phyloP scores from a whole-genome alignment of 2,797 vertebrate genomes.

The Gallirallus australis region DNA sequence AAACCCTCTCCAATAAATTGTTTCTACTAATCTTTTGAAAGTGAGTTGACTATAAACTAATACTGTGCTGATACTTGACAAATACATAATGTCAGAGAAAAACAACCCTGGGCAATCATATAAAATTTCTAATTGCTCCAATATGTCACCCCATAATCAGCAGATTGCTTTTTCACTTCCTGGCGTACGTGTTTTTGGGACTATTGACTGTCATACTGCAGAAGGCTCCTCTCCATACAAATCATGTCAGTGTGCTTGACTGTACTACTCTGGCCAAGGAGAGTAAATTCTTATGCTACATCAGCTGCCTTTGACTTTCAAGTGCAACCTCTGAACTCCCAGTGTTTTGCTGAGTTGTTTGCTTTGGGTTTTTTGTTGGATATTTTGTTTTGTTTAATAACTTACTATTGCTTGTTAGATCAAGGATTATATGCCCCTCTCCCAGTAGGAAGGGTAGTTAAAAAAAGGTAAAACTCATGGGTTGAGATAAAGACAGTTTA shows the following conservation, averaged over 20 bases:
- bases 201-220: background rate
- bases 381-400: background rate
- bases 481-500: too few species aligned
- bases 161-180: background rate
- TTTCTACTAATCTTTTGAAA: background rate
- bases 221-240: background rate
- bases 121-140: background rate
- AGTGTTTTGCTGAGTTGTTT: background rate
- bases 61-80: background rate
- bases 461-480: too few species aligned
- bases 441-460: too few species aligned
- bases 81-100: background rate
- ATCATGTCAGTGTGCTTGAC: background rate
- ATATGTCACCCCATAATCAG: background rate
- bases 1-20: background rate
- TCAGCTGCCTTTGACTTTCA: background rate
- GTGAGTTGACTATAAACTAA: background rate
- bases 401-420: background rate
- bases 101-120: constrained; percentile 26
- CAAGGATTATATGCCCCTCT: background rate
- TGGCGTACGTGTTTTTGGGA: background rate
- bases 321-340: background rate
- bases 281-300: background rate
- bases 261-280: background rate
- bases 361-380: accelerated